Percentiles rank a stretch among this genome's conserved stretches.
Conservation (phyloP, 2,797 vertebrate genomes). For the Syngnathus acus region DNA sequence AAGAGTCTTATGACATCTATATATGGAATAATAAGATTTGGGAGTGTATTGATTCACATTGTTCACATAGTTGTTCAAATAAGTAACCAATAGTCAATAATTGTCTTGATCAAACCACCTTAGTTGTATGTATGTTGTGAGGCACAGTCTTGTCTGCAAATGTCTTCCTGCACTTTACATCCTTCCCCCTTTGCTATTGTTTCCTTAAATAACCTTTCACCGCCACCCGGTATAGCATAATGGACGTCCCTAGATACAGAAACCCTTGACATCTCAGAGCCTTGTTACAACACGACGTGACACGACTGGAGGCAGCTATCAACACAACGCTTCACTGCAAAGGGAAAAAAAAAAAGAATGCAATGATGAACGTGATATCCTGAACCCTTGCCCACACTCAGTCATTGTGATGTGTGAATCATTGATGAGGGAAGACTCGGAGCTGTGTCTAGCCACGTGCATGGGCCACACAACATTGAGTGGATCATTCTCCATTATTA, state of each 20-base stretch:
- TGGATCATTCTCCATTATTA: background rate
- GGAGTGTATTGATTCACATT: background rate
- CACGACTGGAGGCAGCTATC: background rate
- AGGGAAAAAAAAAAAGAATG: background rate
- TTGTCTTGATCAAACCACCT: background rate
- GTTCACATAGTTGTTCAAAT: background rate
- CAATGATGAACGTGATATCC: background rate
- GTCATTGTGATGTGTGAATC: background rate
- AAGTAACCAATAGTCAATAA: background rate
- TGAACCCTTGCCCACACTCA: background rate
- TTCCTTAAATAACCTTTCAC: constrained; percentile 20
- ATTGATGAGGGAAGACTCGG: background rate
- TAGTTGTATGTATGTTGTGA: background rate
- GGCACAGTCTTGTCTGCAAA: constrained; percentile 49
- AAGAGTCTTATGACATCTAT: background rate
- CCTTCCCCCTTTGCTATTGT: constrained; percentile 35
- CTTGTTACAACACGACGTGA: background rate
- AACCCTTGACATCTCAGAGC: background rate
- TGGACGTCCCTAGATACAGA: background rate
- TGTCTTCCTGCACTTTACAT: constrained; percentile 1
- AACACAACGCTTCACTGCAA: background rate
- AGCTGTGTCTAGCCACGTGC: background rate
- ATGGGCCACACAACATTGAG: background rate
- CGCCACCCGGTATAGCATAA: background rate
- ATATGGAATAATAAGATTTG: background rate